Conservation (phyloP, 2,797 vertebrate genomes). For the Halcyon smyrnensis region DNA sequence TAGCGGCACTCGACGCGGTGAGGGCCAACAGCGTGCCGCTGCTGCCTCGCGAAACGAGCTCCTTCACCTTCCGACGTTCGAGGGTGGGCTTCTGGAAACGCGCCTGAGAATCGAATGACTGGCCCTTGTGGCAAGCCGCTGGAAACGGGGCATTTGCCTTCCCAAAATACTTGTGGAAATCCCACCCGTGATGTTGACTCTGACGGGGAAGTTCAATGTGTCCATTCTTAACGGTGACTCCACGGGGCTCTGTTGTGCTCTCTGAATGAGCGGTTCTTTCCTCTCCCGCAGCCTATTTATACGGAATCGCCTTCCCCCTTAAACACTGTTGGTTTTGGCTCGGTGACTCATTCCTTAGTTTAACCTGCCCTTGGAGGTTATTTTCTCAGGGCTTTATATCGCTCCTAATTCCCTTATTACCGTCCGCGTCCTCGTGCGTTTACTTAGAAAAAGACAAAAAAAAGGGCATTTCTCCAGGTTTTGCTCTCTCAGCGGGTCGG, state of each 20-base stretch:
- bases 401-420: not conserved
- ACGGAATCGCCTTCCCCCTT: not conserved
- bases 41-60: not conserved
- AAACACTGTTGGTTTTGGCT: conserved; percentile 59
- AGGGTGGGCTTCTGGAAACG: not conserved
- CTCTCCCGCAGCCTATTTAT: conserved; percentile 9
- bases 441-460: not conserved
- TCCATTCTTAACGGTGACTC: not conserved
- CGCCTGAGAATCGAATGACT: not conserved
- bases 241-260: not conserved
- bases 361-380: not conserved
- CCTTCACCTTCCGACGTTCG: not conserved
- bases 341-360: not conserved
- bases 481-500: not conserved
- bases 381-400: not conserved
- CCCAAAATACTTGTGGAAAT: conserved; percentile 31
- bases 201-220: not conserved
- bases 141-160: not conserved
- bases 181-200: not conserved
- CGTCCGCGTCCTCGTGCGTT: not conserved
- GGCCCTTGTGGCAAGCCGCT: not conserved
- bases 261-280: not conserved
- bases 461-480: not conserved
- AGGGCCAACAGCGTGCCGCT: not conserved
- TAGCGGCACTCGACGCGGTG: not conserved